Base-by-base conservation (phyloP, 2,797 vertebrate genomes). In the Neosilurus hyrtlii region DNA sequence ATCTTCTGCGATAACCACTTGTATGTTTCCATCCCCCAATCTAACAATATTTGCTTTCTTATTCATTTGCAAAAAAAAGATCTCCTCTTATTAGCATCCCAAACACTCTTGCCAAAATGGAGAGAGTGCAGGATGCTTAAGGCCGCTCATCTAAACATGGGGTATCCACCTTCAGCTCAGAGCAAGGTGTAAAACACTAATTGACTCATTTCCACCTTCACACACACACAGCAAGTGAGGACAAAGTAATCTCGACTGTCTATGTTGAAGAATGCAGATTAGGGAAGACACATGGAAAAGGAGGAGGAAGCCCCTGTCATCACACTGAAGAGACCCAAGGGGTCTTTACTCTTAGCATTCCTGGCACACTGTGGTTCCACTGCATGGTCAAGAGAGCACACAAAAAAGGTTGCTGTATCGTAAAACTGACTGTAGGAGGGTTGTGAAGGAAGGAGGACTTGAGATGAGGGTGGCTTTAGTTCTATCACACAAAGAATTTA, bases 401-500 rank as follows among this genome's bases (percentile, higher is more conserved):
- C 88, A 89, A 89, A 89, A 86, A 88, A 85, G 86, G 83, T 80
- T 88, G 87, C 87, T 80, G 83, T 83, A 84, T 89, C 78, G 75
- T 91, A 88, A 91, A 91, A 89, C 83, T 75, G 67, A 86, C 86
- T 73, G 85, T 86, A 86, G 86, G 86, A 83, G 86, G 88, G 77
- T 86, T 87, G 83, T 83, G 86, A 73, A 74, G 84, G 78, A 79
- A 86, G 86, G 78, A 26, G 59, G 71, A 85, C 85, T 72, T 81
- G 78, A 87, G 86, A 88, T 78, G 88, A 81, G 88, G 86, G 89
- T 68, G 84, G 83, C 89, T 90, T 93, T 88, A 86, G 87, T 91
- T 87, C 79, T 67, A 66, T 67, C 79, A 88, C 16, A 94, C 92
- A 93, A 93, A 92, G 91, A 85, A 77, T 88, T 88, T 89, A 89